Evolutionary conservation across 1,140 invertebrate species (phyloP).

Genomic region (Eurytemora carolleeae): DNA sequence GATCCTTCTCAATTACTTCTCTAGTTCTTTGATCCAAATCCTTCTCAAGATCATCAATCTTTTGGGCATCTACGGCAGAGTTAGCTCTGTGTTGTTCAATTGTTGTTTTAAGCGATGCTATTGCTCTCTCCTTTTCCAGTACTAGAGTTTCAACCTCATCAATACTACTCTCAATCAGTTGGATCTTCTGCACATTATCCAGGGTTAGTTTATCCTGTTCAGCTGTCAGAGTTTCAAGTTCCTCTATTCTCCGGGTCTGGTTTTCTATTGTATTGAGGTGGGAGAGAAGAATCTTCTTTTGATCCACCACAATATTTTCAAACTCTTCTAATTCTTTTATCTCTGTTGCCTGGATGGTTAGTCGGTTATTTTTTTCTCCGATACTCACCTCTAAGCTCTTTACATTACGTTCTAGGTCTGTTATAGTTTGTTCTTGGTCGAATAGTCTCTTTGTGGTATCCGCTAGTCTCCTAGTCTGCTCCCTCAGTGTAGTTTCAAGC

Average conservation of each 20-base stretch:
- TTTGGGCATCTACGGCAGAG: background rate
- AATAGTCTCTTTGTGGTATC: background rate
- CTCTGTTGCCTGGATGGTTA: background rate
- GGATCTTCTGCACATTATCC: background rate
- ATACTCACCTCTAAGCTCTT: background rate
- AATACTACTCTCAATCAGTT: background rate
- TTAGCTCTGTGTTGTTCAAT: background rate
- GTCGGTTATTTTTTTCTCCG: background rate
- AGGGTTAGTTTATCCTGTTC: background rate
- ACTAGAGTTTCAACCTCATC: background rate
- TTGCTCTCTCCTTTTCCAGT: background rate
- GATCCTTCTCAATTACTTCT: background rate
- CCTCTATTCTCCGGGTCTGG: background rate
- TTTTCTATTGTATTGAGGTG: background rate
- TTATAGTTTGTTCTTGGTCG: background rate
- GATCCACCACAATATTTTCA: background rate
- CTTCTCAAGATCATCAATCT: background rate
- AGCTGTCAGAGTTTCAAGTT: background rate
- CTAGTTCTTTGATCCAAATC: background rate
- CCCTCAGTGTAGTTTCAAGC: background rate
- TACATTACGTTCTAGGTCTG: background rate
- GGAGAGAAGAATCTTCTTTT: background rate
- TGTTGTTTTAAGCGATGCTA: background rate
- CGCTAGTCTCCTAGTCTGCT: background rate
- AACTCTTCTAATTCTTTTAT: background rate